Percentiles rank a stretch among this genome's conserved stretches.
These are phyloP conservation scores for Oncorhynchus mykiss DNA, from an alignment of 2,113 vertebrate species.

Conservation along the genomic window DNA sequence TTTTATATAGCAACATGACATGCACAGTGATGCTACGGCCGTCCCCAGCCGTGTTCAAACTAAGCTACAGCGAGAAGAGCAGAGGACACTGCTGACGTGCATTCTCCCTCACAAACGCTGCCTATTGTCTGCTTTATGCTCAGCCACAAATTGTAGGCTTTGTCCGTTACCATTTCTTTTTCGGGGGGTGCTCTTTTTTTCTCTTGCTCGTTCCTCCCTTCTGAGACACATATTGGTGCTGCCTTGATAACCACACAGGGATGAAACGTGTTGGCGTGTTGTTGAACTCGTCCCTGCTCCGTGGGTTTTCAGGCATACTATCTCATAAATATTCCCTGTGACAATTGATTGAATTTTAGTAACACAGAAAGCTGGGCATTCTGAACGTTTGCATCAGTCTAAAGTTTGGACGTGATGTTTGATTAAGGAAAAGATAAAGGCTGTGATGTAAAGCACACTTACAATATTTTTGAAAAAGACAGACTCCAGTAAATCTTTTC, in stretches of 20 bases:
- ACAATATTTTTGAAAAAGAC: no score
- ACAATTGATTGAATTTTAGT: no score
- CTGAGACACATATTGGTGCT: constrained; percentile 29
- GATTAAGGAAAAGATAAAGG: no score
- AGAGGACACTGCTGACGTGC: constrained; percentile 70
- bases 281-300: constrained; percentile 7
- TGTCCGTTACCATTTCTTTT: constrained; percentile 70
- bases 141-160: constrained; percentile 74
- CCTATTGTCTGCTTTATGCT: constrained; percentile 75
- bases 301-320: not conserved
- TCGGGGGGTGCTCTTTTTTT: constrained; percentile 2
- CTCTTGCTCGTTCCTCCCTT: constrained; percentile 26
- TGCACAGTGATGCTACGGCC: constrained; percentile 58
- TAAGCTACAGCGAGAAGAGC: constrained; percentile 53
- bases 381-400: no score
- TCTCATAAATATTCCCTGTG: no score
- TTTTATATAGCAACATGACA: constrained; percentile 73
- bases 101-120: constrained; percentile 73
- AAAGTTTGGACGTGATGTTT: no score
- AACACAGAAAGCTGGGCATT: no score
- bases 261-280: constrained; percentile 4
- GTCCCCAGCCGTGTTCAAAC: constrained; percentile 69
- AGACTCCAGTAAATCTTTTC: no score
- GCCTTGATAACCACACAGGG: constrained; percentile 35
- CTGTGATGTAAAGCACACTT: no score